Percentiles rank a stretch among this genome's conserved stretches.
Evolutionary conservation across 2,797 vertebrate genomes (phyloP).

Genomic region (Lepus townsendii): DNA sequence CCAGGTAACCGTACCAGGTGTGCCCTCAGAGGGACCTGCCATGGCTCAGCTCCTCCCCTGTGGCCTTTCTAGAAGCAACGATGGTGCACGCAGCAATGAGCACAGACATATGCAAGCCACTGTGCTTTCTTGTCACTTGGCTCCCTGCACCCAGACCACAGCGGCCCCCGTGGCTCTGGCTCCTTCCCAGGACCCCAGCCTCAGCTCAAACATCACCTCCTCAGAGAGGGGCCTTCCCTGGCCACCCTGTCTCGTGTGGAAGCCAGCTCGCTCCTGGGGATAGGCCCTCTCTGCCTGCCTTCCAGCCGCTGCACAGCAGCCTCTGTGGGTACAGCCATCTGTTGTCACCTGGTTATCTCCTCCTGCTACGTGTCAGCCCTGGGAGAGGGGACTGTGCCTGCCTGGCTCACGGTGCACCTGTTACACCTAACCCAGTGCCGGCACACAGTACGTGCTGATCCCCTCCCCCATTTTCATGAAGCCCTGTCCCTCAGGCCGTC

Average conservation of each 20-base stretch:
- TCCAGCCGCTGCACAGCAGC: neutral
- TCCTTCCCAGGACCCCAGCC: neutral
- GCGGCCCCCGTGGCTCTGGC: accelerated
- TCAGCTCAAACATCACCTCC: neutral
- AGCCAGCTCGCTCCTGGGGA: neutral
- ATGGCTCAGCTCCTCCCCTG: accelerated
- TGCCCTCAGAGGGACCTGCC: neutral
- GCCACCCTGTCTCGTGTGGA: neutral
- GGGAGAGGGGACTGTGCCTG: neutral
- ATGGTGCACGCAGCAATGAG: neutral
- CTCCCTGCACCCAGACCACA: neutral
- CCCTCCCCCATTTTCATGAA: neutral
- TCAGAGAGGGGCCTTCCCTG: neutral
- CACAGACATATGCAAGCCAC: neutral
- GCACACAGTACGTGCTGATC: neutral
- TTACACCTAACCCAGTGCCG: accelerated
- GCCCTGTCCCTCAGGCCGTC: neutral
- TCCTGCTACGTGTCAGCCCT: neutral
- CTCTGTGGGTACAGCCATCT: neutral
- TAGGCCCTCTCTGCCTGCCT: neutral
- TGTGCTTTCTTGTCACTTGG: neutral
- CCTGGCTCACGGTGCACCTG: neutral
- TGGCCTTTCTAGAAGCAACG: neutral
- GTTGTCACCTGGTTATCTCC: neutral
- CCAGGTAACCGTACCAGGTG: neutral